Evolutionary conservation across 2,113 vertebrate species (phyloP).

Genomic region (Haemorhous mexicanus): DNA sequence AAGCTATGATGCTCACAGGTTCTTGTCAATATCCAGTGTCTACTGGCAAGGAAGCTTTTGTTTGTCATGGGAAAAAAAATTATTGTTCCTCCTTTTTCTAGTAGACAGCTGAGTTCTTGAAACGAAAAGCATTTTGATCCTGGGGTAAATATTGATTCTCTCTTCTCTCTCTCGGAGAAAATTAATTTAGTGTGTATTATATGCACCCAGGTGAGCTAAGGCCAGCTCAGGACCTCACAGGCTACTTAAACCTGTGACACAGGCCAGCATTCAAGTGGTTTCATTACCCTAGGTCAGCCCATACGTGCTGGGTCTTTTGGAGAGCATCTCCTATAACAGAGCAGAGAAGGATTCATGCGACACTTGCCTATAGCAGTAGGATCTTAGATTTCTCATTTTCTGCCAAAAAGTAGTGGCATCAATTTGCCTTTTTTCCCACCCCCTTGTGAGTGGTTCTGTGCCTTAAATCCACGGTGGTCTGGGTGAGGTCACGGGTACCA

Average conservation of each 20-base stretch:
- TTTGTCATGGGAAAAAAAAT: conserved; percentile 39
- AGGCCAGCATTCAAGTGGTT: neutral
- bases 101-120: conserved; percentile 24
- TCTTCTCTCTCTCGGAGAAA: conserved; percentile 2
- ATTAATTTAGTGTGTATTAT: conserved; percentile 33
- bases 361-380: neutral
- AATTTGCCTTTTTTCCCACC: neutral
- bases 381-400: neutral
- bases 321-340: neutral
- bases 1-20: neutral
- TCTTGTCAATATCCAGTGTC: conserved; percentile 5
- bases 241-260: neutral
- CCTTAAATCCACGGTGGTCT: neutral
- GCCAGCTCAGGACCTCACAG: neutral
- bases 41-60: conserved; percentile 32
- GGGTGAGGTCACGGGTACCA: neutral
- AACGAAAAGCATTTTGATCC: neutral
- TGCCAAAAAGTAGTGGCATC: neutral
- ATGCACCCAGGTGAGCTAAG: neutral
- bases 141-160: conserved; percentile 48
- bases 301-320: neutral
- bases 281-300: neutral
- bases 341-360: neutral
- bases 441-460: neutral
- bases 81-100: conserved; percentile 18